Base-by-base conservation (phyloP, 2,888 invertebrate genomes). In the Orthonevra nobilis region DNA sequence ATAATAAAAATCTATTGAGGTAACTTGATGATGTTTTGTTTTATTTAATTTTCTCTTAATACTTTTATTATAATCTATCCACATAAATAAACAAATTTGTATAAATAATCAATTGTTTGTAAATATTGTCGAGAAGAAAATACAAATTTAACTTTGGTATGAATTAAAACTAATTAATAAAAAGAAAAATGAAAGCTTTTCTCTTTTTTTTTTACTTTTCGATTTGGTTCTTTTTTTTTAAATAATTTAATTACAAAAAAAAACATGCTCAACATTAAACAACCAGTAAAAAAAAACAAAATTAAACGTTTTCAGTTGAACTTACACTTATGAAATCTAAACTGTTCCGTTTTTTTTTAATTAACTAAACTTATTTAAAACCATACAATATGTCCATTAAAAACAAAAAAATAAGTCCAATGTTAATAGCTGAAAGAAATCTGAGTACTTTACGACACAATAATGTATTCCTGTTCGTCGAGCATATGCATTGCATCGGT, bases 401-500 rank as follows among this genome's bases (percentile, higher is more conserved):
- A 32, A n/a, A n/a, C n/a, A n/a, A n/a, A n/a, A n/a, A n/a, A n/a
- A n/a, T n/a, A n/a, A n/a, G n/a, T n/a, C n/a, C 23, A 44, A 44
- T 60, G 14, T 44, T 20, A 36, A 14, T 12, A 2, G n/a, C 6
- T 34, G 23, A 52, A 36, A 10, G 23, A 9, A 36, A 2, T 23
- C 23, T 42, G 23, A 23, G 3, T 14, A 42, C 32, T 70, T 75
- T 85, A 86, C 81, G 85, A 84, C 81, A 86, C 83, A 84, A 85
- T 84, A 83, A 82, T 85, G 83, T 85, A 87, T 81, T 88, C 88
- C 84, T 87, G 88, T 84, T 89, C 90, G 84, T 91, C 91, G 81
- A 92, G 89, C 90, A 94, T 92, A 83, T 91, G 91, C 83, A 93
- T 91, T 84, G 92, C 92, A 86, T 94, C 93, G 81, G 90, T 91